Evolutionary conservation across 2,113 vertebrate genomes (phyloP), one percentile per base, ranked within the genome.

Genomic region (Neolamprologus ventralis): DNA sequence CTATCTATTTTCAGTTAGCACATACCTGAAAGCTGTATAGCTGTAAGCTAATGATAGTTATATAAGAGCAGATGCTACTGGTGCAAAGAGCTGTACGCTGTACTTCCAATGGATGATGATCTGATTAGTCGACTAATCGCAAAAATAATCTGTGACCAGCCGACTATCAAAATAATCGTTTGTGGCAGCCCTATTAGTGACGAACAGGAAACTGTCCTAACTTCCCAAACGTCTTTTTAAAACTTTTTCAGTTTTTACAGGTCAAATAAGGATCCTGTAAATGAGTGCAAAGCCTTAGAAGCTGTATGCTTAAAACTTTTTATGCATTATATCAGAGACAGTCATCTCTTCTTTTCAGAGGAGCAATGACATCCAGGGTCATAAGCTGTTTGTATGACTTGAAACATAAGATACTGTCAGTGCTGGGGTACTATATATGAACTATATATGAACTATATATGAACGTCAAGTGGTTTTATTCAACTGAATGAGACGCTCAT

Each of bases 61-160:
- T 55, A 55, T 55, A 13, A 55, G 21, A 14, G 21, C 21, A 26
- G 54, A 26, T 26, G 0, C 54, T 26, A 1, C 54, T 57, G 54
- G 54, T 57, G 54, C 21, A 26, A 26, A 0, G 0, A 26, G 21
- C 21, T 57, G 54, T 57, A 57, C 54, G 12, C 7, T 3, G 3
- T 5, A 26, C 4, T 1, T 14, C 2, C 7, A 26, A 0, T 26
- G 23, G 0, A 14, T 7, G 12, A 28, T 26, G 23, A 57, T 57
- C 54, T 57, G 54, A 57, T 55, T 55, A 26, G 54, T 26, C 6
- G 11, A 55, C 21, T 55, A 55, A 26, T 55, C 6, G 21, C 54
- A 55, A 26, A 55, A 55, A 26, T 55, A 55, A 55, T 8, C 12
- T 26, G 54, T 26, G 54, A 57, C 54, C 23, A 57, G 7, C 13